Base-by-base conservation (phyloP, 2,113 vertebrate species). In the Campylorhamphus procurvoides region DNA sequence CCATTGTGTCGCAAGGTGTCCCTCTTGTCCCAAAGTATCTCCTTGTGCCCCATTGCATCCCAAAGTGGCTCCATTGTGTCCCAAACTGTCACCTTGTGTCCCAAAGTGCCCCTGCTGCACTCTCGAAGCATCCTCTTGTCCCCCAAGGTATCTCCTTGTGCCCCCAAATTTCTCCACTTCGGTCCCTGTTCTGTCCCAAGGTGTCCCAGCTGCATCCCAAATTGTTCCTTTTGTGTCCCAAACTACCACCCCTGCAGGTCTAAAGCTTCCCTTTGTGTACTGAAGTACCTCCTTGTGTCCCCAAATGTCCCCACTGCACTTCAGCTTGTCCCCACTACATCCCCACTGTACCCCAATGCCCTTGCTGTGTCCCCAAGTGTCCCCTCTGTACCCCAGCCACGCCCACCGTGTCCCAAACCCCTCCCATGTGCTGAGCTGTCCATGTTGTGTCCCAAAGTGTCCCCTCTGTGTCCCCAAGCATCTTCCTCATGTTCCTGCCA, bases 71-170 rank as follows among this genome's bases (percentile, higher is more conserved):
- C 44, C 44, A 46, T 44, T 44, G 13, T 44, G 42, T 46, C 44
- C 44, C 18, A 46, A 46, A 46, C 9, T 40, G 39, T 12, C 39
- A 19, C 9, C 18, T 14, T 44, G 13, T 44, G 42, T 46, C 44
- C 44, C 17, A 46, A 46, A 46, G 5, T 7, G 46, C 18, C 46
- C 9, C 55, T 22, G 10, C 39, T 31, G 50, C 37, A 33, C 29
- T 18, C 55, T 35, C 1, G 0, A 64, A 35, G 19, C 4, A 2
- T 14, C 20, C 10, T 14, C 6, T n/a, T 9, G 25, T 37, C 8
- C 12, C 37, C 27, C 33, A 13, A 37, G 2, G 13, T 14, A 3
- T 7, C 12, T 9, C 20, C 33, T 24, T 12, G 19, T 7, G 12
- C 12, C 40, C 12, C 47, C 9, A 37, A 12, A 3, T 18, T 18